Conservation (phyloP, 2,113 vertebrate species). For the Corythaeola cristata region DNA sequence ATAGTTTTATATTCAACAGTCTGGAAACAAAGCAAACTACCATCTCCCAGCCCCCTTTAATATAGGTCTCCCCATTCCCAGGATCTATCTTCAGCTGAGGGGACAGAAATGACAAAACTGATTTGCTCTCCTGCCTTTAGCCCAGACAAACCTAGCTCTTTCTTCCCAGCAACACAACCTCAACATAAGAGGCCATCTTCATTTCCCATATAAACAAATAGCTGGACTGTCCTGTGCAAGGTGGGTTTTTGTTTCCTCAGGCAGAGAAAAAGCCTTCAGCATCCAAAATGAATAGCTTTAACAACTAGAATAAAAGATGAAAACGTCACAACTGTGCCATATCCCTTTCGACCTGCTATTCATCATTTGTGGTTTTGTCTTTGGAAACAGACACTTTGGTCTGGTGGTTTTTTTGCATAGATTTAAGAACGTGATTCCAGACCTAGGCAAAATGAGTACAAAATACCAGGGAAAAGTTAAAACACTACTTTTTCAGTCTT, state of each 20-base stretch:
- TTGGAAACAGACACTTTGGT: background rate
- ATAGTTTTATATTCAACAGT: background rate
- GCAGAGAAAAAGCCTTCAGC: background rate
- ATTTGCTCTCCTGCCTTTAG: background rate
- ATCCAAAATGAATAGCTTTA: background rate
- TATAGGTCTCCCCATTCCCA: constrained; percentile 25
- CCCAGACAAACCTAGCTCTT: background rate
- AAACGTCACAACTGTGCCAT: background rate
- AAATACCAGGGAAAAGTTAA: background rate
- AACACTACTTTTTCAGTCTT: background rate
- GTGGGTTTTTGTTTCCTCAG: background rate
- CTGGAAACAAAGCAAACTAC: constrained; percentile 13
- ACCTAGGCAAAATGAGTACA: background rate
- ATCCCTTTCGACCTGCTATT: background rate
- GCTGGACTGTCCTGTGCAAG: background rate
- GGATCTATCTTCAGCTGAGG: background rate
- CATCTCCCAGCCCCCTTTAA: background rate
- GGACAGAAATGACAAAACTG: background rate
- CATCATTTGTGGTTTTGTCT: background rate
- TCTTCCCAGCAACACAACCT: background rate
- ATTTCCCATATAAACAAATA: background rate
- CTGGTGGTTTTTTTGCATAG: background rate
- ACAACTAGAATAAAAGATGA: background rate
- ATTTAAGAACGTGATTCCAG: background rate
- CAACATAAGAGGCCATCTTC: background rate